phyloP scores from a whole-genome alignment of 2,113 vertebrate species.

The Neodontobutis hainanensis region DNA sequence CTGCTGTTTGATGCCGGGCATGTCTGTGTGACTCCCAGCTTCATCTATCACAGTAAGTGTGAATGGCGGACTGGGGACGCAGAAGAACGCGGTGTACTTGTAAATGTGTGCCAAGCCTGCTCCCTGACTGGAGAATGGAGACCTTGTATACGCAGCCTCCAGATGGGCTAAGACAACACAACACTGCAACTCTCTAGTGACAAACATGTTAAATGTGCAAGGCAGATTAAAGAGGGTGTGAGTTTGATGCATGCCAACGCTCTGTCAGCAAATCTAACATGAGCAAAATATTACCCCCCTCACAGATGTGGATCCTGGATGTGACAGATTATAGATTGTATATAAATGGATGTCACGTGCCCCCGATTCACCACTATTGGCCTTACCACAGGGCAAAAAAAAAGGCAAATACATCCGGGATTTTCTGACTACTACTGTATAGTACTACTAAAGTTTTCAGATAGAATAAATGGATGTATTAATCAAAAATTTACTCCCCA shows the following conservation, averaged over 20 bases:
- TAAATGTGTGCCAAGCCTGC: constrained; percentile 66
- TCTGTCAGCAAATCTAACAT: constrained; percentile 12
- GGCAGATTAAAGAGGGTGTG: background rate
- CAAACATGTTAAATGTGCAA: constrained; percentile 10
- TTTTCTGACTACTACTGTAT: no score
- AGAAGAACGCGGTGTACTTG: constrained; percentile 65
- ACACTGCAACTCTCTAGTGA: constrained; percentile 29
- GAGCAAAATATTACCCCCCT: constrained; percentile 4
- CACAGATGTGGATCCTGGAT: no score
- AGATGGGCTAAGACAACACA: constrained; percentile 71
- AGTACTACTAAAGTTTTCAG: no score
- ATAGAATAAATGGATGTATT: no score
- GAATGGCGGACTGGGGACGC: constrained; percentile 67
- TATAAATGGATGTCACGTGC: no score
- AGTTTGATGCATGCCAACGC: constrained; percentile 6
- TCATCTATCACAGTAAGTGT: constrained; percentile 80
- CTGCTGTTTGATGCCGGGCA: constrained; percentile 70
- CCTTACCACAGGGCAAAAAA: no score
- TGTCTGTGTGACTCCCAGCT: constrained; percentile 59
- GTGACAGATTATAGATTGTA: no score
- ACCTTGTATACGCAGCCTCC: constrained; percentile 70
- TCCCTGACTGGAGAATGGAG: constrained; percentile 69
- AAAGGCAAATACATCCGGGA: no score
- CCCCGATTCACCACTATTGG: no score
- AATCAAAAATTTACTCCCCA: no score